These are phyloP conservation scores for Lepidonotus clava DNA, from an alignment of 2,888 invertebrate genomes.

Conservation along the genomic window DNA sequence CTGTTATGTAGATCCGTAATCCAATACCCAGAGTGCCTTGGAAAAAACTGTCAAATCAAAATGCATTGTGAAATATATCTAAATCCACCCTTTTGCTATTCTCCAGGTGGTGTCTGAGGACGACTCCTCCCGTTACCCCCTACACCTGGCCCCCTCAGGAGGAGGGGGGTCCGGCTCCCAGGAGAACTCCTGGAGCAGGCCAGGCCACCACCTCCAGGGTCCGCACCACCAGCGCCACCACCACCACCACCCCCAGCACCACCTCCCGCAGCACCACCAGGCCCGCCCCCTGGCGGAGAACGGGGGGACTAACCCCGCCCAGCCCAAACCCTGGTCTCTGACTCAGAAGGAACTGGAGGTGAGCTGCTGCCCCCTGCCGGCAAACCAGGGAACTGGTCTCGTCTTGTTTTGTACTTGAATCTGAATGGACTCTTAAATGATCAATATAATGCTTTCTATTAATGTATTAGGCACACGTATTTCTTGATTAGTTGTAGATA, in stretches of 20 bases:
- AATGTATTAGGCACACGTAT: too few species aligned
- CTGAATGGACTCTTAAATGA: too few species aligned
- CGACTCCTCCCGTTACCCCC: background rate
- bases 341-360: slow-evolving; percentile 25
- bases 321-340: slow-evolving; percentile 11
- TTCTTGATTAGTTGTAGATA: too few species aligned
- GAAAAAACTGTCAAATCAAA: too few species aligned
- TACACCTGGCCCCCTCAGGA: background rate
- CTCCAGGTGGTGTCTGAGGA: background rate
- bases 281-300: slow-evolving; percentile 25
- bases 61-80: too few species aligned
- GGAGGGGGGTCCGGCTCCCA: background rate
- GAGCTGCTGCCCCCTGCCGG: background rate
- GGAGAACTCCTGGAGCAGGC: background rate
- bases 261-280: background rate
- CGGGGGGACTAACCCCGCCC: background rate
- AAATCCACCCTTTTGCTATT: background rate
- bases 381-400: background rate
- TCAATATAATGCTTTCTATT: too few species aligned
- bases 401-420: too few species aligned
- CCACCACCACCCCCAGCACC: background rate
- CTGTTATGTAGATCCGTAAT: too few species aligned
- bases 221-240: background rate
- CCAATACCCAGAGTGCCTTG: too few species aligned
- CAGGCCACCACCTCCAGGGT: background rate